Evolutionary conservation across 2,113 vertebrate genomes (phyloP).

Genomic region (Catharus bicknelli): DNA sequence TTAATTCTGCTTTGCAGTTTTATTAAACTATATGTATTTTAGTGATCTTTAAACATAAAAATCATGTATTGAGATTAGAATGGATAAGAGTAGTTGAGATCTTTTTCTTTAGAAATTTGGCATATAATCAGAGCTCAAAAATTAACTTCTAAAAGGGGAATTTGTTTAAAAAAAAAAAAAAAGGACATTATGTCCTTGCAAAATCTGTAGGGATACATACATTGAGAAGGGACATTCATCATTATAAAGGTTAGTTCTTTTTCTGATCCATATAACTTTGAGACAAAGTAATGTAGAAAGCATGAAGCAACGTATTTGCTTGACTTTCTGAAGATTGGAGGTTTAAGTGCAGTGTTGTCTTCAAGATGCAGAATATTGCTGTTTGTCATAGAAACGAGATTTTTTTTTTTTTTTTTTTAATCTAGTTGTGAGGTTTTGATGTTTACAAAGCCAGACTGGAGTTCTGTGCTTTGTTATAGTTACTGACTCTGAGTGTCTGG

Average conservation of each 20-base stretch:
- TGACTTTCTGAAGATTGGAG: background rate
- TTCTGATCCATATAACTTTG: background rate
- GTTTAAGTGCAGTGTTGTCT: background rate
- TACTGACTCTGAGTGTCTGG: background rate
- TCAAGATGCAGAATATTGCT: background rate
- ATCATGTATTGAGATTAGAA: background rate
- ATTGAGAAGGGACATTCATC: background rate
- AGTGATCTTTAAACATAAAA: background rate
- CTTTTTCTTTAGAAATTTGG: background rate
- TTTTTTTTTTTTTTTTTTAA: too few species aligned
- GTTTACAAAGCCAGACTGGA: background rate
- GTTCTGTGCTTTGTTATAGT: background rate
- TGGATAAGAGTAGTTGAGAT: background rate
- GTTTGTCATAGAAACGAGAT: background rate
- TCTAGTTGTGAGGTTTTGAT: background rate
- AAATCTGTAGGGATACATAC: background rate
- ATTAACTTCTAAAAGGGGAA: background rate
- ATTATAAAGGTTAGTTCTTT: background rate
- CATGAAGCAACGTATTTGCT: background rate
- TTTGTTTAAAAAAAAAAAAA: background rate
- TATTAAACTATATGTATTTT: background rate
- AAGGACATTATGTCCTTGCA: background rate
- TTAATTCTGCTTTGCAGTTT: background rate
- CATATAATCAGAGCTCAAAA: background rate
- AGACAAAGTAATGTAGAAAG: background rate